phyloP scores from a whole-genome alignment of 1,140 invertebrate genomes.

The Zaprionus davidi region DNA sequence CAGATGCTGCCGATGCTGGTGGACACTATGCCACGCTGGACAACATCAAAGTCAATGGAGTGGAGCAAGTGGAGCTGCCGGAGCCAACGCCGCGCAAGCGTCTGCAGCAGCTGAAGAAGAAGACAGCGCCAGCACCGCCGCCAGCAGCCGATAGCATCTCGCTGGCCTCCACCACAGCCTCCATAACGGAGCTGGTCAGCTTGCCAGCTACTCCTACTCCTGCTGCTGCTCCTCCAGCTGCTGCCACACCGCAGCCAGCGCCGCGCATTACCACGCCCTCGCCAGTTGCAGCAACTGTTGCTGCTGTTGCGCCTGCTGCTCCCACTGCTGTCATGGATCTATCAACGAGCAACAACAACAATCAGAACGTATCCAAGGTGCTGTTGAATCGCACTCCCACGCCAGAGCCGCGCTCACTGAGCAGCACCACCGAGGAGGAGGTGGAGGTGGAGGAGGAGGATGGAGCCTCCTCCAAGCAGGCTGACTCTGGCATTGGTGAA shows the following conservation, averaged over 20 bases:
- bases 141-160: conserved; percentile 60
- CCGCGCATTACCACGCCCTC: conserved; percentile 65
- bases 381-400: conserved; percentile 78
- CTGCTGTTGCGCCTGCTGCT: neutral
- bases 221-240: neutral
- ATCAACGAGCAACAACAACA: neutral
- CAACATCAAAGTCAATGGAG: conserved; percentile 31
- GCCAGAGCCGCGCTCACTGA: conserved; percentile 72
- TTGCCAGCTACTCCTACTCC: neutral
- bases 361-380: conserved; percentile 74
- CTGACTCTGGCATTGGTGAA: conserved; percentile 78
- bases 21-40: conserved; percentile 67
- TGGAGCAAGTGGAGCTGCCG: conserved; percentile 23
- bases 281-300: neutral
- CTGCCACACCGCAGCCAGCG: conserved; percentile 58
- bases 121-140: conserved; percentile 73
- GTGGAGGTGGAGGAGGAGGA: conserved; percentile 42
- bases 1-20: conserved; percentile 36
- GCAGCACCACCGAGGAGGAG: conserved; percentile 62
- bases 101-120: conserved; percentile 73
- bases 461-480: conserved; percentile 73
- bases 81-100: conserved; percentile 76
- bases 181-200: conserved; percentile 42
- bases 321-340: neutral
- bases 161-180: conserved; percentile 55